Conservation (phyloP, 2,888 invertebrate genomes). For the Zaprionus lineosus region DNA sequence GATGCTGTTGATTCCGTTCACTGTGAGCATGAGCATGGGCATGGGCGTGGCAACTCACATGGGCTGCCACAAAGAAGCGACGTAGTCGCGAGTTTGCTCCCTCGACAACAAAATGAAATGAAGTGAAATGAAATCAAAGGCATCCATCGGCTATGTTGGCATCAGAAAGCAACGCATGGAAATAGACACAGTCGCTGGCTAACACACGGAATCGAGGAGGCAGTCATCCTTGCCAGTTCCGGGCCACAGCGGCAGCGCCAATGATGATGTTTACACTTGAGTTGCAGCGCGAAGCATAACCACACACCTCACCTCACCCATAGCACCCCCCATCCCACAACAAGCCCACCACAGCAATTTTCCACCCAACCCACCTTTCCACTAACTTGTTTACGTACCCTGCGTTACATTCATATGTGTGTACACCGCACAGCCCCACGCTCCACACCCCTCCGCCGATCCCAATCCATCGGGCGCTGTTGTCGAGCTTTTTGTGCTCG, state of each 20-base stretch:
- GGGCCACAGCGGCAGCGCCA: constrained; percentile 25
- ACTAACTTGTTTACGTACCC: constrained; percentile 32
- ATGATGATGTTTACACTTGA: constrained; percentile 75
- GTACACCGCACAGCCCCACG: neutral
- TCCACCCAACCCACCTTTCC: neutral
- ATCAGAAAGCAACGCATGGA: constrained; percentile 64
- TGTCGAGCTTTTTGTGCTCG: constrained; percentile 24
- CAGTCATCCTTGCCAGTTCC: constrained; percentile 31
- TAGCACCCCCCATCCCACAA: neutral
- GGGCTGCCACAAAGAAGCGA: constrained; percentile 35
- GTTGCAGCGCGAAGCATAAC: constrained; percentile 58
- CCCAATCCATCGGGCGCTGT: neutral
- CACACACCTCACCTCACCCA: neutral
- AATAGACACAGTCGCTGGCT: constrained; percentile 36
- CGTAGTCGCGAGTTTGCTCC: constrained; percentile 52
- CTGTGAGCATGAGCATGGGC: neutral
- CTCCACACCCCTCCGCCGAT: constrained; percentile 6
- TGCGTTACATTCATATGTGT: constrained; percentile 34
- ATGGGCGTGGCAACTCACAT: constrained; percentile 22
- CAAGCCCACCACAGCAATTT: too few relatives aligned
- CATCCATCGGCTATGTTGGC: constrained; percentile 63
- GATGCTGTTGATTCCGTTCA: constrained; percentile 15
- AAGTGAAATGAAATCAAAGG: constrained; percentile 79
- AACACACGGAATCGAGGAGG: constrained; percentile 19
- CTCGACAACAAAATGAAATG: constrained; percentile 70